Base-by-base conservation (phyloP, 2,797 vertebrate species). In the Setipinna tenuifilis region DNA sequence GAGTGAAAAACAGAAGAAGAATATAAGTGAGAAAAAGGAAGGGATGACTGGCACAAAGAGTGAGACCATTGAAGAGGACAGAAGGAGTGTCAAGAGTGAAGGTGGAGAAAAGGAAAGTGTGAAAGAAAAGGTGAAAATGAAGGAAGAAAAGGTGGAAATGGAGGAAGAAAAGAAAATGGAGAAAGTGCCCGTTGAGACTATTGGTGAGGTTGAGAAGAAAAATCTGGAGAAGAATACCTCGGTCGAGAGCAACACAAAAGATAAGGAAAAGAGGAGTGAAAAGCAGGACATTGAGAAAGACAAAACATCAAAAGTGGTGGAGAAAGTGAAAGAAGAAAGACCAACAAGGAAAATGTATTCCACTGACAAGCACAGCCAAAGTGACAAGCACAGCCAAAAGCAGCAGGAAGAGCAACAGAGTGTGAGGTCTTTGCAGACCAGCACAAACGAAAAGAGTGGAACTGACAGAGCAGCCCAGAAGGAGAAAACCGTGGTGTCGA, bases 131-230 rank as follows among this genome's bases (percentile, higher is more conserved):
- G 41, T 7, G 19, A 19, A n/a, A 28, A 17, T 83, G 23, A 48
- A 54, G 16, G 1, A 82, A 31, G 57, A 0, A 81, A 23, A 87
- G 83, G 85, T 83, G 5, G 80, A 87, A 35, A 88, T 87, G 17
- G 6, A 11, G 0, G 85, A 86, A 54, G 84, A 44, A 78, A 86
- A 87, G 46, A 23, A 2, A 31, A 65, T 88, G n/a, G 86, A 84
- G 0, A 6, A 12, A 6, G 84, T 59, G 4, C 83, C 90, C 35
- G 85, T 80, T 2, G 78, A 17, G 44, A 3, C 86, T 28, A 75
- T 41, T 41, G 31, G 84, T 2, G 75, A 62, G 71, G 88, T 31
- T 10, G 44, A 25, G 0, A 88, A 85, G 0, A 71, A 84, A 16
- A 10, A 88, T 86, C 21, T 25, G 16, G 50, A 54, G 54, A 58